phyloP scores from a whole-genome alignment of 2,797 vertebrate species.

The Danio aesculapii region DNA sequence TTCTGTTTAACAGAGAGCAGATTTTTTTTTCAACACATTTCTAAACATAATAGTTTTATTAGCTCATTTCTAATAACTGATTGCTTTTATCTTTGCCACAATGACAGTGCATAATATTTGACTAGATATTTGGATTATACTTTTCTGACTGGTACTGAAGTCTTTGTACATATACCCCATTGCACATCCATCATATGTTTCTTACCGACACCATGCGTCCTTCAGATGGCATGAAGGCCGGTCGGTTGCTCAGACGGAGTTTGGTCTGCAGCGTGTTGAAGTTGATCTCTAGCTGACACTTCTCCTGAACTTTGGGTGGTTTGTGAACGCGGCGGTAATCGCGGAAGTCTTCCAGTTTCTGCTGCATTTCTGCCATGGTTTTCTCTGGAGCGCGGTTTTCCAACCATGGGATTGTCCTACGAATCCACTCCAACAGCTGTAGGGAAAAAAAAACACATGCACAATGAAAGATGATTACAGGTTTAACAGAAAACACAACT shows the following conservation, averaged over 20 bases:
- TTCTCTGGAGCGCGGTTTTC: constrained; percentile 90
- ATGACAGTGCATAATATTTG: no score
- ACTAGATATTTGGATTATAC: no score
- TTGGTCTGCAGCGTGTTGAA: constrained; percentile 98
- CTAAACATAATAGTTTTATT: no score
- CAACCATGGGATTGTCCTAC: constrained; percentile 93
- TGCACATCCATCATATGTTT: background rate
- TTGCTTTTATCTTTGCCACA: no score
- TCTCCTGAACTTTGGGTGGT: constrained; percentile 94
- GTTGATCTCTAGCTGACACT: constrained; percentile 96
- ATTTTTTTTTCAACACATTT: no score
- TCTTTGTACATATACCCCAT: no score
- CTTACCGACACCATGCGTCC: constrained; percentile 94
- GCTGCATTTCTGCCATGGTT: constrained; percentile 93
- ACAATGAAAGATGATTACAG: background rate
- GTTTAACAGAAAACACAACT: background rate
- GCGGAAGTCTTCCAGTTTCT: constrained; percentile 94
- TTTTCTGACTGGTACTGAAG: no score
- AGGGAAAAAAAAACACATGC: background rate
- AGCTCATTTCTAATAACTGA: no score
- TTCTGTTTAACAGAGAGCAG: no score
- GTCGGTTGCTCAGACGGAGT: constrained; percentile 92
- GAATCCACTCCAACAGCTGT: constrained; percentile 95
- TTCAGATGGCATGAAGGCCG: constrained; percentile 96
- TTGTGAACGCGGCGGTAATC: constrained; percentile 92